Base-by-base conservation (phyloP, 2,797 vertebrate genomes). In the Orestias chungarensis region DNA sequence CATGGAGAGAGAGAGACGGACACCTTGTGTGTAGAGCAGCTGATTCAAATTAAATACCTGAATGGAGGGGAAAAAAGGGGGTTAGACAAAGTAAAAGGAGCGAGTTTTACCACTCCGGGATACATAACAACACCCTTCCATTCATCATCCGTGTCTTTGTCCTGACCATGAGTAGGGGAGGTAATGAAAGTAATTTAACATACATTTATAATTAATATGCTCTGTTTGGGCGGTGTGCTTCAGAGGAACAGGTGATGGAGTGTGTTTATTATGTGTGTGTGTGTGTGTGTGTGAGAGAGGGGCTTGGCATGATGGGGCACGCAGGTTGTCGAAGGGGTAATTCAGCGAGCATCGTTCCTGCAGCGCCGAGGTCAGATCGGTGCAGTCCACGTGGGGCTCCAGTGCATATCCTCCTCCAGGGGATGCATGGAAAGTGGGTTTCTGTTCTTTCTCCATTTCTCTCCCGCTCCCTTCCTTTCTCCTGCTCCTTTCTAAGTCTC, bases 151-250 rank as follows among this genome's bases (percentile, higher is more conserved):
- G 86, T 93, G 94, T 91, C 83, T 82, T 65, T 79, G 85, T 92
- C 91, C 90, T 82, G 88, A 90, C 90, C 89, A 87, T 86, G 93
- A 93, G 90, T 83, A 88, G 90, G 86, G 89, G 89, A 93, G 91
- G 94, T 96, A 96, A 97, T 96, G 96, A 96, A 96, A 96, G 95
- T 96, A 96, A 97, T 97, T 96, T 96, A 96, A 96, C 94, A 95
- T 95, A 95, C 95, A 96, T 97, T 93, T 95, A 97, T 97, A 97
- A 98, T 97, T 97, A 96, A 97, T 96, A 96, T 93, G 92, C 92
- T 94, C 91, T 93, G 94, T 94, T 93, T 91, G 90, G 90, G 88
- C 87, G 82, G 86, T 89, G 93, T 91, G 88, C 85, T 84, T 81
- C 90, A 88, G 88, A 87, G 89, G 89, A 86, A 82, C 73, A 87